Percentiles rank a stretch among this genome's conserved stretches.
phyloP scores from a whole-genome alignment of 2,888 invertebrate species.

The Tiliacea aurago region DNA sequence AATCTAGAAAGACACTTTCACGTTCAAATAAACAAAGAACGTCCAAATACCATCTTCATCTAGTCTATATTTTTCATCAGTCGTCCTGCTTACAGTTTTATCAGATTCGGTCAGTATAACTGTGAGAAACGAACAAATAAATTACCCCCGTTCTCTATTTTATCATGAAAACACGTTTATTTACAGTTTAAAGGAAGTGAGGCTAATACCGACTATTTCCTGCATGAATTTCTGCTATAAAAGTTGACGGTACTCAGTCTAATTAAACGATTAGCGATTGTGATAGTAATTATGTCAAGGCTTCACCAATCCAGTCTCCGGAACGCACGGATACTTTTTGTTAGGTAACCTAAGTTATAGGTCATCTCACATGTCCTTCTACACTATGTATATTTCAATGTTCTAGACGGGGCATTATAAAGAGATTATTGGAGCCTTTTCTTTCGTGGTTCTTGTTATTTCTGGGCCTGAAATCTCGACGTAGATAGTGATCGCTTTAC shows the following conservation, averaged over 20 bases:
- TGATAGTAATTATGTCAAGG: constrained; percentile 45
- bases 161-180: background rate
- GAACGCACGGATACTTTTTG: constrained; percentile 36
- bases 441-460: background rate
- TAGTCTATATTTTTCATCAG: background rate
- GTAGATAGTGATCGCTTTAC: no score
- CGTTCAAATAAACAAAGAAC: constrained; percentile 26
- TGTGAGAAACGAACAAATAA: background rate
- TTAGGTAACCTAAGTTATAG: constrained; percentile 10
- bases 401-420: no score
- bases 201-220: constrained; percentile 4
- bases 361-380: constrained; percentile 9
- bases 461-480: no score
- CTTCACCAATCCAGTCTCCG: constrained; percentile 7
- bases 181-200: constrained; percentile 27
- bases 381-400: no score
- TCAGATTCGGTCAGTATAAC: constrained; percentile 5
- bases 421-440: background rate
- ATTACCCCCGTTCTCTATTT: constrained; percentile 13
- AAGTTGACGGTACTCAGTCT: constrained; percentile 15
- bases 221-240: constrained; percentile 8
- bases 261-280: constrained; percentile 30
- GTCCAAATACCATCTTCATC: background rate
- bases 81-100: background rate
- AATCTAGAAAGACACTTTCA: constrained; percentile 31